phyloP scores from a whole-genome alignment of 2,888 invertebrate genomes.

The Eupithecia exiguata region DNA sequence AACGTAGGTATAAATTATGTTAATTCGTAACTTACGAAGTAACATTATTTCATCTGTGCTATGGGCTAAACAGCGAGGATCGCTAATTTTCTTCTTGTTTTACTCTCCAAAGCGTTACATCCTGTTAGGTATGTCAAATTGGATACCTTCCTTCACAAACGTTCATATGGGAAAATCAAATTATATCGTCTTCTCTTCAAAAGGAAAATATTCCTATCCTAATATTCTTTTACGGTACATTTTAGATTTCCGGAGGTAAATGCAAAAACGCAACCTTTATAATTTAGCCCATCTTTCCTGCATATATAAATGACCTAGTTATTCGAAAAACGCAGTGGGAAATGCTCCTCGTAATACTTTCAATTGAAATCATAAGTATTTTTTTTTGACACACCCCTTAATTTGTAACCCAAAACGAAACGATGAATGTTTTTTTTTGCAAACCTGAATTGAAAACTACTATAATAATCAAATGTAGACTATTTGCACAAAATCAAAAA shows the following conservation, averaged over 20 bases:
- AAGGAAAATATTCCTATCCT: background rate
- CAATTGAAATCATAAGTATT: background rate
- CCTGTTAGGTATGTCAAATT: background rate
- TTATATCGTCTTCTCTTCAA: background rate
- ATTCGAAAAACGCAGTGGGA: background rate
- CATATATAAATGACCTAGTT: background rate
- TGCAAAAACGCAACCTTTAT: background rate
- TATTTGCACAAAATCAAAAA: too few species aligned
- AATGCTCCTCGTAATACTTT: background rate
- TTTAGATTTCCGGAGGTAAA: background rate
- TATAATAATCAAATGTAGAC: too few species aligned
- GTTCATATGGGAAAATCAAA: background rate
- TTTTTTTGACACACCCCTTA: background rate
- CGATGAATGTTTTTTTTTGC: too few species aligned
- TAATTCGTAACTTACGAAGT: too few species aligned
- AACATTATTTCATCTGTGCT: too few species aligned
- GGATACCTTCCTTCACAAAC: background rate
- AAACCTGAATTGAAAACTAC: too few species aligned
- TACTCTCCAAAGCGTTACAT: background rate
- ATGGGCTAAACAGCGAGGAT: background rate
- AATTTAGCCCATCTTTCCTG: background rate
- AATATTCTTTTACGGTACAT: background rate
- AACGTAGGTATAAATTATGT: too few species aligned
- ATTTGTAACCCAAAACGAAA: background rate
- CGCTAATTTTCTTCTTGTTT: background rate